A percentile compares a stretch with the other conserved stretches of the same genome.
phyloP scores from a whole-genome alignment of 1,140 invertebrate genomes.

The Parapsyche elsis region DNA sequence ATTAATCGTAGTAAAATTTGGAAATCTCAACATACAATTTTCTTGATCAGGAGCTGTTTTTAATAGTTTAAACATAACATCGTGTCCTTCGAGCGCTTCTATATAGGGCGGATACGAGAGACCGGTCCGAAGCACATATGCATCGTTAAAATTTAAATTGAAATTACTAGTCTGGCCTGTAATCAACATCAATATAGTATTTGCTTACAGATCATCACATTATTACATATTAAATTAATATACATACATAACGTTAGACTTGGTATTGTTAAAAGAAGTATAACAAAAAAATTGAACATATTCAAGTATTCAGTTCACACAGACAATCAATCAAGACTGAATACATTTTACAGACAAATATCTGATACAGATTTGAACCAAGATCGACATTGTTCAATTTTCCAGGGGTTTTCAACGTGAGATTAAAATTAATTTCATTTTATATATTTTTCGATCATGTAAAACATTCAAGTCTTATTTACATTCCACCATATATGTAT shows the following conservation, averaged over 20 bases:
- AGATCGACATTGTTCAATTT: too few relatives aligned
- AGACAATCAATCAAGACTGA: too few relatives aligned
- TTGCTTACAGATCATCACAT: background rate
- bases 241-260: background rate
- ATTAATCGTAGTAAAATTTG: slow-evolving; percentile 34
- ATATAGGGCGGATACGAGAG: slow-evolving; percentile 44
- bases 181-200: too few relatives aligned
- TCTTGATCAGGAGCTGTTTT: slow-evolving; percentile 43
- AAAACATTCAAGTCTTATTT: too few relatives aligned
- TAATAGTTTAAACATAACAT: slow-evolving; percentile 44
- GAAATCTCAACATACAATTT: slow-evolving; percentile 42
- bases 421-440: too few relatives aligned
- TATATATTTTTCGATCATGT: too few relatives aligned
- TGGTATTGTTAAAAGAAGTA: background rate
- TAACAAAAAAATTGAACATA: background rate
- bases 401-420: too few relatives aligned
- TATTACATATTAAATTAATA: background rate
- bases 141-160: background rate
- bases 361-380: too few relatives aligned
- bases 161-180: too few relatives aligned
- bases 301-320: background rate
- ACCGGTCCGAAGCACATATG: background rate
- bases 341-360: too few relatives aligned
- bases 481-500: too few relatives aligned
- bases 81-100: slow-evolving; percentile 26